Evolutionary conservation across 2,888 invertebrate genomes (phyloP).

Genomic region (Lasioglossum calceatum): DNA sequence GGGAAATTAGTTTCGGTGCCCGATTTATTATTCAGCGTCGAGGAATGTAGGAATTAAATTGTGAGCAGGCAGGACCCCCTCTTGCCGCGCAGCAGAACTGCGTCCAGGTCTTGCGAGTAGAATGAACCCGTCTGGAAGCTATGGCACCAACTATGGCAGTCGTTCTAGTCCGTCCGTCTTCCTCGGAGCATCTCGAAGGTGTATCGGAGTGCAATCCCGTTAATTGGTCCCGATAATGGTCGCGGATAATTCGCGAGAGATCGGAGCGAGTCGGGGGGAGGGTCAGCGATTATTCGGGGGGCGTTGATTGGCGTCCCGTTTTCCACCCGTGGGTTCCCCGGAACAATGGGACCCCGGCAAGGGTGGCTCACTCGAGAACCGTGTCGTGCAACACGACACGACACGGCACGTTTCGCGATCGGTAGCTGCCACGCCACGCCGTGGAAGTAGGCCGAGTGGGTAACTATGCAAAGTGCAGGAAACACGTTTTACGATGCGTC

Average conservation of each 20-base stretch:
- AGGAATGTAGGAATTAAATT: not conserved
- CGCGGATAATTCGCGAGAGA: not conserved
- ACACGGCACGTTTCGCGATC: constrained; percentile 21
- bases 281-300: not conserved
- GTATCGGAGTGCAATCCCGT: not conserved
- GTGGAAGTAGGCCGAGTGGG: constrained; percentile 53
- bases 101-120: not conserved
- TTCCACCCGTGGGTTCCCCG: not conserved
- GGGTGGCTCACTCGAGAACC: not conserved
- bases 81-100: not conserved
- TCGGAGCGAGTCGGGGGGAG: not conserved
- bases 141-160: not conserved
- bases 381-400: constrained; percentile 14
- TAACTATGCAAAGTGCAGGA: constrained; percentile 61
- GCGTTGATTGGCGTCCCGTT: not conserved
- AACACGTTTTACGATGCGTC: constrained; percentile 61
- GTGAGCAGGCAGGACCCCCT: not conserved
- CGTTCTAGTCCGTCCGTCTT: not conserved
- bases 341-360: not conserved
- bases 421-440: constrained; percentile 6
- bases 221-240: not conserved
- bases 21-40: not conserved
- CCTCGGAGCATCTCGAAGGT: not conserved
- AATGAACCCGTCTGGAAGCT: not conserved
- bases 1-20: not conserved